Base-by-base conservation (phyloP, 2,888 invertebrate genomes). In the Oscheius sp. region DNA sequence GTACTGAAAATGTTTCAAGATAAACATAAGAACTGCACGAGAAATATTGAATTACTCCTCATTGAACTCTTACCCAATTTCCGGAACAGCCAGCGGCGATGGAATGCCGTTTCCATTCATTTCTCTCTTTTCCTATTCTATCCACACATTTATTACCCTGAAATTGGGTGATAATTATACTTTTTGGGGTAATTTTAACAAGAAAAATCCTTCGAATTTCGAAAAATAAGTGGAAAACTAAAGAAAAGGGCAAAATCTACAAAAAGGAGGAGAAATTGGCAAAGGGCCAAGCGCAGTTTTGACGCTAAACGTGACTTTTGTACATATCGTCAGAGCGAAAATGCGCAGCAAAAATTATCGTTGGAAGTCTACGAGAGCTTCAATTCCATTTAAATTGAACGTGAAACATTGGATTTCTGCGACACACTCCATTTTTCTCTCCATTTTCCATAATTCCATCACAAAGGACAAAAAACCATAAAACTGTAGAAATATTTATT, bases 271-370 rank as follows among this genome's bases (percentile, higher is more conserved):
- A 7, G 16, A 61, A 43, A 13, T 61, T 61, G 61, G 61, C 61
- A 43, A 23, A n/a, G 18, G 35, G 61, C 61, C 61, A 61, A 23
- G n/a, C 5, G 13, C 25, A 35, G 3, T 35, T 35, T 35, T 9
- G 35, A 35, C 35, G 35, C 35, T 35, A 35, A n/a, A 49, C 61
- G 61, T 61, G 61, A 61, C 61, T 61, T 43, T 58, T 35, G n/a
- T 21, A 29, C 23, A n/a, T 27, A 12, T n/a, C 58, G 58, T 58
- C 27, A 12, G 0, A 7, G 29, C 35, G 58, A 58, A 29, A 58
- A 29, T 29, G 5, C n/a, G 58, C 27, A 58, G 58, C 27, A n/a
- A 58, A 13, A 12, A 12, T 16, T 9, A 53, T n/a, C n/a, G n/a
- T n/a, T n/a, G n/a, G n/a, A n/a, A n/a, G 21, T 18, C 21, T 23